Percentiles rank a stretch among this genome's conserved stretches.
phyloP scores from a whole-genome alignment of 2,113 vertebrate genomes.

The Rattus norvegicus region GRCr8 NC_086021.1:64839501-64840000 shows the following conservation, averaged over 20 bases:
- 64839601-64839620: background rate
- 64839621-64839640: background rate
- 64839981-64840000: no score
- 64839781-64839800: slow-evolving; percentile 1
- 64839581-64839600: no score
- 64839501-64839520: no score
- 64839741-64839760: slow-evolving; percentile 46
- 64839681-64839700: background rate
- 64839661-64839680: background rate
- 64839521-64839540: background rate
- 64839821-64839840: background rate
- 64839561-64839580: background rate
- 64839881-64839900: background rate
- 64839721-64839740: background rate
- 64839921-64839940: no score
- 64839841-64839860: background rate
- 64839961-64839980: no score
- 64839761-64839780: background rate
- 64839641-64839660: background rate
- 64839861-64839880: background rate
- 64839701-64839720: background rate
- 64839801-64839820: background rate
- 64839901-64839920: no score
- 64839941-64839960: no score
- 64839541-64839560: background rate